Evolutionary conservation across 2,888 invertebrate species (phyloP), one percentile per base, ranked within the genome.

Genomic region (Myopa tessellatipennis): DNA sequence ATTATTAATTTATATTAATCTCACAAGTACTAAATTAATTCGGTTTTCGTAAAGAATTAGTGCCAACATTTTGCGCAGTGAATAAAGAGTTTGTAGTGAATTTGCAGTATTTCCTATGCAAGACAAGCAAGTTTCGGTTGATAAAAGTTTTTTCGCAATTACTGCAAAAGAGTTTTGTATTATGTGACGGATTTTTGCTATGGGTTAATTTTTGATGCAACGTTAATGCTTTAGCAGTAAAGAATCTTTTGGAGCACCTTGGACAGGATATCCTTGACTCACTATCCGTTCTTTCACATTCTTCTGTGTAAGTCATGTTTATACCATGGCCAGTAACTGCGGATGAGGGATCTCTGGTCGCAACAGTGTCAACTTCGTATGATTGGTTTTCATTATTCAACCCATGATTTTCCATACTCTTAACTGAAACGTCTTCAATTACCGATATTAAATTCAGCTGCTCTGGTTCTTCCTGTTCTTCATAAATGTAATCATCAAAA

Each of bases 191-290:
- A 52, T 52, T 12, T 63, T 74, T 81, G 40, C 61, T 61, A 36
- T 81, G 81, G 40, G 52, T 68, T 7, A 81, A 18, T 77, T 79
- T 81, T 50, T 61, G 36, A 26, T 74, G 74, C 34, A 80, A 78
- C 45, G 72, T 73, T 40, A 80, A 72, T 55, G 78, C 79, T 72
- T 76, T 79, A 36, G 70, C 10, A 36, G 80, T 75, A 16, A 77
- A 77, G 6, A 77, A 78, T 26, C 38, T 38, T 74, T 74, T 81
- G 52, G 52, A 65, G 36, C 78, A 82, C 7, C 76, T 4, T 3
- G 58, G 68, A 34, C 79, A 79, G 14, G 16, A 5, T 14, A 55
- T 52, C 45, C 36, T 67, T n/a, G 58, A 52, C 52, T 52, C 10
- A 52, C 52, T 52, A 2, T 14, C 52, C 8, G 8, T 12, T 52